Conservation (phyloP, 2,888 invertebrate species). For the Dysmachus trigonus region DNA sequence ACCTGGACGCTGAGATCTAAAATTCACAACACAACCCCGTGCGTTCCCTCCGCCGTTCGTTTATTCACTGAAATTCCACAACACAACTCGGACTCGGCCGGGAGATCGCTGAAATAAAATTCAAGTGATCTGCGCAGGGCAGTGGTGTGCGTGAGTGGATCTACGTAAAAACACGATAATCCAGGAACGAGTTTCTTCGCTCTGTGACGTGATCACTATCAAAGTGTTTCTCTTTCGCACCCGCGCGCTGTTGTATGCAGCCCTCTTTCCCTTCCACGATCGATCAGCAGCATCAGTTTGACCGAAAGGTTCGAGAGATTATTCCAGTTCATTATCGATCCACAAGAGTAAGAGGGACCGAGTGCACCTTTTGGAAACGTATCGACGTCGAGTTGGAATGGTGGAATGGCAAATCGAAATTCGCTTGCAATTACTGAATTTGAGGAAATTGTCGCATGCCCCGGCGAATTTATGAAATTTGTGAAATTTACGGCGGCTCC, state of each 20-base stretch:
- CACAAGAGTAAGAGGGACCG: background rate
- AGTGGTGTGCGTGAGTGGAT: constrained; percentile 1
- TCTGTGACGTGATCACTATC: background rate
- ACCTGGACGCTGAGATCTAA: background rate
- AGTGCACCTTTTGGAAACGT: background rate
- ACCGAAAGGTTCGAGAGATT: background rate
- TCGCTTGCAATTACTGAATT: background rate
- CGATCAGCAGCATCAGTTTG: background rate
- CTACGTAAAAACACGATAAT: background rate
- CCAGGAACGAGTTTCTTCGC: background rate
- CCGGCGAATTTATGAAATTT: background rate
- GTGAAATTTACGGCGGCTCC: background rate
- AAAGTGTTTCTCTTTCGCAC: background rate
- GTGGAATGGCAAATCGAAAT: background rate
- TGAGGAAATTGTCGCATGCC: background rate
- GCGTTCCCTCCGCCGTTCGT: constrained; percentile 43
- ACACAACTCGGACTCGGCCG: background rate
- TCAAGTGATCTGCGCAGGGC: background rate
- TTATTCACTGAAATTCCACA: constrained; percentile 44
- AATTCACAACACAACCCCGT: constrained; percentile 30
- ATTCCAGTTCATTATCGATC: background rate
- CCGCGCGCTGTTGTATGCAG: background rate
- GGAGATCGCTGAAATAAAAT: background rate
- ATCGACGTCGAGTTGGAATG: background rate
- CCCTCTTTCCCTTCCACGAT: background rate